Conservation (phyloP, 1,140 invertebrate species). For the Agrilus planipennis region DNA sequence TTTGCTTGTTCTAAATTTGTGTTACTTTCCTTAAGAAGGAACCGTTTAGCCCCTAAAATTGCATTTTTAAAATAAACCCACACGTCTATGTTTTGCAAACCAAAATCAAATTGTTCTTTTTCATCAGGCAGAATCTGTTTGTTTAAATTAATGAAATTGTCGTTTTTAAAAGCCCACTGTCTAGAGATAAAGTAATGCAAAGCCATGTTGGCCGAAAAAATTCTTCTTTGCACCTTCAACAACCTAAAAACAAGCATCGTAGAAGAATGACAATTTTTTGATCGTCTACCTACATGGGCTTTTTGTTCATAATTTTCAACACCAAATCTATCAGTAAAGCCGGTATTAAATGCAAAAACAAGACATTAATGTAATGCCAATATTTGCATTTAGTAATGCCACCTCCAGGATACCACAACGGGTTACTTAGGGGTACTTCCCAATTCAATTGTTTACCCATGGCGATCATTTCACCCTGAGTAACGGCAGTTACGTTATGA, state of each 20-base stretch:
- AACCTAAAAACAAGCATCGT: constrained; percentile 42
- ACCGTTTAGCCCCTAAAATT: constrained; percentile 15
- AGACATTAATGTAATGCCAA: constrained; percentile 41
- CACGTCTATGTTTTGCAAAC: constrained; percentile 30
- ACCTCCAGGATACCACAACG: constrained; percentile 53
- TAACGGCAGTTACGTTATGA: constrained; percentile 52
- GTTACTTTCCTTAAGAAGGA: constrained; percentile 23
- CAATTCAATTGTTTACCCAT: constrained; percentile 40
- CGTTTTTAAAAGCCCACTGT: constrained; percentile 71
- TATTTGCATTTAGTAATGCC: constrained; percentile 36
- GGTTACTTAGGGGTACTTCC: constrained; percentile 50
- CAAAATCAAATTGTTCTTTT: constrained; percentile 48
- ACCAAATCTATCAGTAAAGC: constrained; percentile 54
- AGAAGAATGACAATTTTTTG: background rate
- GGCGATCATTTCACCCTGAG: constrained; percentile 44
- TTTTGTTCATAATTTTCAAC: constrained; percentile 46
- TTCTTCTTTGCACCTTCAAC: constrained; percentile 64
- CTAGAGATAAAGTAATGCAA: constrained; percentile 68
- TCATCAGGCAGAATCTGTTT: constrained; percentile 49
- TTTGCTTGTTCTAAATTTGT: constrained; percentile 14
- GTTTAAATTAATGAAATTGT: constrained; percentile 55
- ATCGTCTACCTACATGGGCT: constrained; percentile 56
- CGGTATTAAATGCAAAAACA: constrained; percentile 56
- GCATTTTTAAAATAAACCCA: constrained; percentile 39
- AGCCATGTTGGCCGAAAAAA: constrained; percentile 63